Conservation (phyloP, 1,140 invertebrate species). For the Microvelia longipes region DNA sequence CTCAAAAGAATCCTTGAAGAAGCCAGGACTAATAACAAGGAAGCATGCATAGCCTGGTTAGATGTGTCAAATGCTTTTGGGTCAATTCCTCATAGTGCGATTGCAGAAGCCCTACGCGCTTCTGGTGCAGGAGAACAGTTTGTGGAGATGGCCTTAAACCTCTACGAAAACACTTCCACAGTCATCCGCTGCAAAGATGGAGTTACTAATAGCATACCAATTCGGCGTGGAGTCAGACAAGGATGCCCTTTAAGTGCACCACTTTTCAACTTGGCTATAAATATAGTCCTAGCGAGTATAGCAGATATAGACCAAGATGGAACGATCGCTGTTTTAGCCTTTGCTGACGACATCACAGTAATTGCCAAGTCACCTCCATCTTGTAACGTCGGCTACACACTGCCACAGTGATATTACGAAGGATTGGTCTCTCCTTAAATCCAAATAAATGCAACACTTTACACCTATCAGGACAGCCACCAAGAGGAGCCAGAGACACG, state of each 20-base stretch:
- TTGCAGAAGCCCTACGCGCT: slow-evolving; percentile 13
- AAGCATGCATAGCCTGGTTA: slow-evolving; percentile 25
- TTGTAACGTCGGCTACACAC: neutral
- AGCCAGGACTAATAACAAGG: slow-evolving; percentile 11
- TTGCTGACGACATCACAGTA: neutral
- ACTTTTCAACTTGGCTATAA: slow-evolving; percentile 30
- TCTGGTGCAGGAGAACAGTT: slow-evolving; percentile 11
- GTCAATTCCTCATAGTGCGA: slow-evolving; percentile 25
- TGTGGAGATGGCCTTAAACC: slow-evolving; percentile 18
- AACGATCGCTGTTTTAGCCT: neutral
- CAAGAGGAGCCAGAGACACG: neutral
- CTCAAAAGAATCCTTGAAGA: slow-evolving; percentile 14
- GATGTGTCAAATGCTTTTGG: slow-evolving; percentile 26
- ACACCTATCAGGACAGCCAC: neutral
- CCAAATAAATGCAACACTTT: neutral
- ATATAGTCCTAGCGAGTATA: slow-evolving; percentile 19
- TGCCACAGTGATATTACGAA: neutral
- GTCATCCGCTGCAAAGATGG: neutral
- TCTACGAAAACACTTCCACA: slow-evolving; percentile 5
- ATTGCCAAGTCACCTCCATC: neutral
- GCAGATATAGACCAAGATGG: neutral
- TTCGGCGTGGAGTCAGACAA: slow-evolving; percentile 27
- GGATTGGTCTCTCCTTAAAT: neutral
- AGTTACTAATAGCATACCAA: slow-evolving; percentile 21
- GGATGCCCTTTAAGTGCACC: slow-evolving; percentile 30